Evolutionary conservation across 2,888 invertebrate species (phyloP).

Genomic region (Tenthredo scrophulariae): DNA sequence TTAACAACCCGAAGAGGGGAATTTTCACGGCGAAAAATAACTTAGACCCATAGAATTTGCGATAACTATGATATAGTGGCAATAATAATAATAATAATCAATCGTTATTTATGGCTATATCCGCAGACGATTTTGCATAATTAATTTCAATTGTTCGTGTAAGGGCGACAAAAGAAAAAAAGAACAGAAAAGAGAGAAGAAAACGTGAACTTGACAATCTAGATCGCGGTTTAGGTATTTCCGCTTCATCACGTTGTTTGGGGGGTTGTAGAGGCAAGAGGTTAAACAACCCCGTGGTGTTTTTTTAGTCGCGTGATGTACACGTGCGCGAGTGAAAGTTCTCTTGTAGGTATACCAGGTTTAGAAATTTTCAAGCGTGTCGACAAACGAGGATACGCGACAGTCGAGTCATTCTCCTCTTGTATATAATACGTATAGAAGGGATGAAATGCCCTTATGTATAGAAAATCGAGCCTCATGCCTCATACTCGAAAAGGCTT

Average conservation of each 20-base stretch:
- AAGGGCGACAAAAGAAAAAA: neutral
- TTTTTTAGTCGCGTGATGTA: conserved; percentile 21
- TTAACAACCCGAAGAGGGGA: conserved; percentile 7
- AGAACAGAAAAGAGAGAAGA: neutral
- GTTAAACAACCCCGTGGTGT: conserved; percentile 8
- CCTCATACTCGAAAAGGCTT: neutral
- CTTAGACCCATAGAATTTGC: neutral
- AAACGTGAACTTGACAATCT: neutral
- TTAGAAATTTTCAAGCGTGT: conserved; percentile 23
- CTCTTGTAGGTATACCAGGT: neutral
- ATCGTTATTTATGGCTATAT: too few species aligned
- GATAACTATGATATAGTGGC: neutral
- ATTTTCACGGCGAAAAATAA: neutral
- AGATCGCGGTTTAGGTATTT: conserved; percentile 12
- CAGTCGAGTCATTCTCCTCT: conserved; percentile 30
- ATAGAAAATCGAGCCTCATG: neutral
- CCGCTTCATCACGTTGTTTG: conserved; percentile 19
- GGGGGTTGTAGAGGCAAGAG: neutral
- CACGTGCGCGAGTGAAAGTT: neutral
- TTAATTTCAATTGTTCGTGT: neutral
- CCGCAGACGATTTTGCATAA: neutral
- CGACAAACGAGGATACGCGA: conserved; percentile 29
- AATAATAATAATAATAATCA: conserved; percentile 8
- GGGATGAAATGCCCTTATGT: neutral
- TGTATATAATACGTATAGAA: neutral